Evolutionary conservation across 2,888 invertebrate species (phyloP).

Genomic region (Plemyria rubiginata): DNA sequence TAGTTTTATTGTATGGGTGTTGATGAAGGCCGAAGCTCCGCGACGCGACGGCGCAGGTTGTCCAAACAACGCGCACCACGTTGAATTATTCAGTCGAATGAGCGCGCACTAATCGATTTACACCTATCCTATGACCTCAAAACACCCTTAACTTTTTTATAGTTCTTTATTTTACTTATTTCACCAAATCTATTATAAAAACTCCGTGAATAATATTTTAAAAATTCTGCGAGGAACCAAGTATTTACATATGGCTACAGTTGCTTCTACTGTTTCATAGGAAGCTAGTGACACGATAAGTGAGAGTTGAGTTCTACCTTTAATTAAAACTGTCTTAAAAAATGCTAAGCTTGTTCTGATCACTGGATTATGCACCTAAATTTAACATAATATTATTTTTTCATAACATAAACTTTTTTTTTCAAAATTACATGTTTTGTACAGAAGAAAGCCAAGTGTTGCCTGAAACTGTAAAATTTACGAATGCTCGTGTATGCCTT

Average conservation of each 20-base stretch:
- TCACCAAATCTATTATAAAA: background rate
- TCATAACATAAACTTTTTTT: too few species aligned
- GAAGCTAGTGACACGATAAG: too few species aligned
- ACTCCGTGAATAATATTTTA: too few species aligned
- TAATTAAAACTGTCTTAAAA: background rate
- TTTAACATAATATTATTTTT: too few species aligned
- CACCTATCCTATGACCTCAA: conserved; percentile 61
- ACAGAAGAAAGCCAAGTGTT: background rate
- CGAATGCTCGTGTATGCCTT: background rate
- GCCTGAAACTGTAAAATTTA: conserved; percentile 7
- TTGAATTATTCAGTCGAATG: conserved; percentile 77
- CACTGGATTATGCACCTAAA: too few species aligned
- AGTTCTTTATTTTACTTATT: background rate
- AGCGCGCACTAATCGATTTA: conserved; percentile 78
- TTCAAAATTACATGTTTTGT: too few species aligned
- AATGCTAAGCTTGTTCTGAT: too few species aligned
- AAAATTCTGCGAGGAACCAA: background rate
- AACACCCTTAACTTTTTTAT: conserved; percentile 4
- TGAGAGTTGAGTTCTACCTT: too few species aligned
- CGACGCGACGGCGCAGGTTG: conserved; percentile 67
- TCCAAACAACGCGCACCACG: conserved; percentile 76
- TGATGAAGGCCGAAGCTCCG: conserved; percentile 68
- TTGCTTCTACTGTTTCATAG: too few species aligned
- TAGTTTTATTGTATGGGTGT: conserved; percentile 80
- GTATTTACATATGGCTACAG: too few species aligned